Evolutionary conservation across 64 coral and sea anemone species (phyloP).

Genomic region (Actinia equina): DNA sequence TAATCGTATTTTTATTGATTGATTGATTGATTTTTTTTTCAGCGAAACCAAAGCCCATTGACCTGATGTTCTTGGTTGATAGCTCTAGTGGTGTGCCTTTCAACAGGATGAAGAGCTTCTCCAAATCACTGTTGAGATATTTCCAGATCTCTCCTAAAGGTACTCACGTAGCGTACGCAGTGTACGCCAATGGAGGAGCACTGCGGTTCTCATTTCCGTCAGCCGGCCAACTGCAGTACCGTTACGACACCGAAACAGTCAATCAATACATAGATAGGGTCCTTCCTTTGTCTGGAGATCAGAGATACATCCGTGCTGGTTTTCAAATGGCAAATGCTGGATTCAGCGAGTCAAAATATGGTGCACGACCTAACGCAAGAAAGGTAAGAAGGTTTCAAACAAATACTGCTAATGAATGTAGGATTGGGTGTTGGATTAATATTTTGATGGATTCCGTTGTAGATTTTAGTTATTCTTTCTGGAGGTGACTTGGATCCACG

Average conservation of each 20-base stretch:
- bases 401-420: neutral
- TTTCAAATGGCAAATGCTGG: neutral
- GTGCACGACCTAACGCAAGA: neutral
- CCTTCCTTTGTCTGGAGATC: neutral
- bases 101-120: neutral
- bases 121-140: neutral
- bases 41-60: neutral
- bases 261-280: neutral
- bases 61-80: slow-evolving; percentile 16
- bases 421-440: neutral
- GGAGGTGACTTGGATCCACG: slow-evolving; percentile 48
- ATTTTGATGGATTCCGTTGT: neutral
- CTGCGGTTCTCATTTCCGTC: neutral
- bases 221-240: neutral
- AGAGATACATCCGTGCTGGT: neutral
- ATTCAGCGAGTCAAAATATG: neutral
- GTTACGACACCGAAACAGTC: neutral
- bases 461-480: slow-evolving; percentile 18
- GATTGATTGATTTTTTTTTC: too few species aligned
- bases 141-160: neutral
- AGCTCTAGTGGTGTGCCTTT: slow-evolving; percentile 6
- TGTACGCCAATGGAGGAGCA: neutral
- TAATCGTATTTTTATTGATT: too few species aligned
- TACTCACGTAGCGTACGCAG: slow-evolving; percentile 11
- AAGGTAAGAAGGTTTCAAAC: neutral